A percentile compares a stretch with the other conserved stretches of the same genome.
Evolutionary conservation across 2,888 invertebrate species (phyloP).

Genomic region (Patella ulyssiponensis): DNA sequence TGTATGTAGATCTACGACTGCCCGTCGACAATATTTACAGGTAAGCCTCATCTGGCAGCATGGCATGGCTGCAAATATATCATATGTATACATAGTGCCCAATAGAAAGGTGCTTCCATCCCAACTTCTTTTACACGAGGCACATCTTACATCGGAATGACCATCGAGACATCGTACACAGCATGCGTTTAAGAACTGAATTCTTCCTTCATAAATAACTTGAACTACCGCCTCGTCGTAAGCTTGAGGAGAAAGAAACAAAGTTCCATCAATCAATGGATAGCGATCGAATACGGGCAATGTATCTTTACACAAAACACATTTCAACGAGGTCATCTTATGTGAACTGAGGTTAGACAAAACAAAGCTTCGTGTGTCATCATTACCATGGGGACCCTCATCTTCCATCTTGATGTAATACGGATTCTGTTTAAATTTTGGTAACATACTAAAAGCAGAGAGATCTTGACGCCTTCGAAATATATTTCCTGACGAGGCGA

Average conservation of each 20-base stretch:
- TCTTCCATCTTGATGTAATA: constrained; percentile 99
- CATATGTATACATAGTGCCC: constrained; percentile 98
- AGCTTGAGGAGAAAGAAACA: constrained; percentile 95
- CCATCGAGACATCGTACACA: constrained; percentile 92
- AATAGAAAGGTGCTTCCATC: constrained; percentile 91
- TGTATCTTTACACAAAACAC: constrained; percentile 87
- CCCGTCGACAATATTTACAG: constrained; percentile 94
- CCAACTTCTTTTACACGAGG: constrained; percentile 67
- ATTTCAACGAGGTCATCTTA: constrained; percentile 86
- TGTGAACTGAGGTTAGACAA: constrained; percentile 93
- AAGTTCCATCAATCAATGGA: constrained; percentile 96
- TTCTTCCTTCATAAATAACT: constrained; percentile 81
- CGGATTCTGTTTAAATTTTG: constrained; percentile 96
- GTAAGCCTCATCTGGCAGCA: constrained; percentile 94
- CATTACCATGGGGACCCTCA: constrained; percentile 97
- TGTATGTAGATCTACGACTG: constrained; percentile 87
- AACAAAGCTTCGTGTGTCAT: constrained; percentile 96
- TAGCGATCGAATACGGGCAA: constrained; percentile 96
- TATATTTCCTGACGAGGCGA: constrained; percentile 75
- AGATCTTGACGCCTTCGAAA: constrained; percentile 94
- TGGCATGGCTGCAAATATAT: constrained; percentile 96
- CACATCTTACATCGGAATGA: constrained; percentile 74
- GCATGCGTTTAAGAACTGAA: constrained; percentile 91
- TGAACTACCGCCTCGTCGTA: constrained; percentile 78
- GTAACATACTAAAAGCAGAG: constrained; percentile 82